phyloP scores from a whole-genome alignment of 1,140 invertebrate species.

The Armadillidium nasatum region DNA sequence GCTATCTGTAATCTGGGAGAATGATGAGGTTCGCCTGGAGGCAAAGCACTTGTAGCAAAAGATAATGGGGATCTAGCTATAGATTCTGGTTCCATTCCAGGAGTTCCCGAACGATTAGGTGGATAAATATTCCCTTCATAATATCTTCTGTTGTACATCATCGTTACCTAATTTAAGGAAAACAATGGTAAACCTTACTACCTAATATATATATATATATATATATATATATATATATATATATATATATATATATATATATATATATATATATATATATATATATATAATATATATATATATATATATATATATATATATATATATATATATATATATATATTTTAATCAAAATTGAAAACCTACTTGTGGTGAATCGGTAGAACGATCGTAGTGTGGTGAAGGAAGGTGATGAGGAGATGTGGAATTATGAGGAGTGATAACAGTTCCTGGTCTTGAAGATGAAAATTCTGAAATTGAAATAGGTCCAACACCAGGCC shows the following conservation, averaged over 20 bases:
- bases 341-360: no score
- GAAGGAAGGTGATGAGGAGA: slow-evolving; percentile 39
- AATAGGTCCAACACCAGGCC: neutral
- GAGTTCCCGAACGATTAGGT: slow-evolving; percentile 33
- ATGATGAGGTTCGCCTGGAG: slow-evolving; percentile 47
- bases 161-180: slow-evolving; percentile 26
- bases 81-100: slow-evolving; percentile 30
- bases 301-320: no score
- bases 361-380: slow-evolving; percentile 40
- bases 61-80: slow-evolving; percentile 32
- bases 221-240: neutral
- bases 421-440: slow-evolving; percentile 32
- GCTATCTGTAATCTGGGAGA: slow-evolving; percentile 57
- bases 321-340: no score
- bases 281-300: no score
- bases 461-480: slow-evolving; percentile 20
- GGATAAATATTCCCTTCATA: slow-evolving; percentile 30
- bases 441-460: slow-evolving; percentile 23
- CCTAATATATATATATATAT: neutral
- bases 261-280: no score
- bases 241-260: neutral
- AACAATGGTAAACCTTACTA: no score
- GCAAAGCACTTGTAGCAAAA: slow-evolving; percentile 30
- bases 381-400: slow-evolving; percentile 37
- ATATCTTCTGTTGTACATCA: slow-evolving; percentile 35